A percentile compares a stretch with the other conserved stretches of the same genome.
phyloP scores from a whole-genome alignment of 2,888 invertebrate genomes.

The Leucophenga maculata region DNA sequence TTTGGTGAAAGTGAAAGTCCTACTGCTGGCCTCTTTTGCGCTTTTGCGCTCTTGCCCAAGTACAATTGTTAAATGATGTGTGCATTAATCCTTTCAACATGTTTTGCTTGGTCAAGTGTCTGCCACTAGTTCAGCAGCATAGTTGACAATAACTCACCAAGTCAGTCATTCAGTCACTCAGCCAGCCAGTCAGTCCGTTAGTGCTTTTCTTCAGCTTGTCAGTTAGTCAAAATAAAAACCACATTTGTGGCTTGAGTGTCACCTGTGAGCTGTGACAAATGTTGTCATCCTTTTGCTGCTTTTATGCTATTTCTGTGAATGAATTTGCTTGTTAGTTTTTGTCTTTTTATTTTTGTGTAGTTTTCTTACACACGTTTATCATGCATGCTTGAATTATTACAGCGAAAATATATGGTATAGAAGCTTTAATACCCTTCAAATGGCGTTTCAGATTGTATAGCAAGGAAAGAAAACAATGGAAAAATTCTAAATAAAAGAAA shows the following conservation, averaged over 20 bases:
- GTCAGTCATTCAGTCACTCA: neutral
- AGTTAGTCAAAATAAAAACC: conserved; percentile 7
- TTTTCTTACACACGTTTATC: too few species aligned
- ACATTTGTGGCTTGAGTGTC: conserved; percentile 12
- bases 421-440: too few species aligned
- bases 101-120: conserved; percentile 40
- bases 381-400: too few species aligned
- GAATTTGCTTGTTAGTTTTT: neutral
- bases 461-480: too few species aligned
- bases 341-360: neutral
- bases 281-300: neutral
- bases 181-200: neutral
- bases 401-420: too few species aligned
- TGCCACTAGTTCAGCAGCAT: conserved; percentile 36
- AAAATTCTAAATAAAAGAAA: too few species aligned
- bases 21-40: conserved; percentile 36
- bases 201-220: conserved; percentile 3
- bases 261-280: conserved; percentile 20
- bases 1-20: neutral
- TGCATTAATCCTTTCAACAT: conserved; percentile 60
- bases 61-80: conserved; percentile 58
- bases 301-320: conserved; percentile 2
- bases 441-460: too few species aligned
- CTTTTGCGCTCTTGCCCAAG: conserved; percentile 28
- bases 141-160: conserved; percentile 5